Evolutionary conservation across 2,797 vertebrate species (phyloP).

Genomic region (Botia kubotai): DNA sequence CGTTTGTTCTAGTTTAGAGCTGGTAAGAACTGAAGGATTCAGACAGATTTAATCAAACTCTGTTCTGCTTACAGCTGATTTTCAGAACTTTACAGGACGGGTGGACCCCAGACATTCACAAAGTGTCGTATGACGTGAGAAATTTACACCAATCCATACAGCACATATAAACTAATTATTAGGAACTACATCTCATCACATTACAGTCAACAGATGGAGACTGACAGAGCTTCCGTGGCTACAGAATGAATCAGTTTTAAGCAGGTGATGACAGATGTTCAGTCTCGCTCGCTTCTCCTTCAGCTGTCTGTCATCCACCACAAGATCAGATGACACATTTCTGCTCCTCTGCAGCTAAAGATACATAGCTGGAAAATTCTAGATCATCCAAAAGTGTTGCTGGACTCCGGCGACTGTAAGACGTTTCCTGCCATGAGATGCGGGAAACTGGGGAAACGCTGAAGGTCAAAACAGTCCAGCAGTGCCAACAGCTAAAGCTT

Average conservation of each 20-base stretch:
- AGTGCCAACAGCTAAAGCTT: conserved; percentile 32
- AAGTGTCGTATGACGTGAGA: background rate
- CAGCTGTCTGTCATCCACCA: conserved; percentile 57
- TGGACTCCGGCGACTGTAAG: conserved; percentile 30
- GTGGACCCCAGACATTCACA: background rate
- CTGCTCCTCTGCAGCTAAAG: conserved; percentile 41
- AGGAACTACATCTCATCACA: conserved; percentile 16
- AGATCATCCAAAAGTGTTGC: conserved; percentile 4
- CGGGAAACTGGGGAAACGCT: background rate
- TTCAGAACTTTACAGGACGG: background rate
- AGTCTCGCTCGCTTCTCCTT: conserved; percentile 61
- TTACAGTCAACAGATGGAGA: conserved; percentile 15
- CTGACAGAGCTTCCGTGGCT: background rate
- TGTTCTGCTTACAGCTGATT: background rate
- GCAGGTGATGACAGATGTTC: conserved; percentile 45
- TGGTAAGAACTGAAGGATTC: background rate
- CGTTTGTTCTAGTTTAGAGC: background rate
- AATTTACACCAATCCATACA: conserved; percentile 20
- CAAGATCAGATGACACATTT: conserved; percentile 65
- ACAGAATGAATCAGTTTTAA: conserved; percentile 4
- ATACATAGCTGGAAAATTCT: conserved; percentile 24
- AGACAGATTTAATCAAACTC: background rate
- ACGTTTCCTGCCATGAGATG: conserved; percentile 40
- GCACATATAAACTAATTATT: conserved; percentile 34
- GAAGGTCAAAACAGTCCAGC: conserved; percentile 15